Evolutionary conservation across 2,888 invertebrate species (phyloP).

Genomic region (Eupithecia centaureata): DNA sequence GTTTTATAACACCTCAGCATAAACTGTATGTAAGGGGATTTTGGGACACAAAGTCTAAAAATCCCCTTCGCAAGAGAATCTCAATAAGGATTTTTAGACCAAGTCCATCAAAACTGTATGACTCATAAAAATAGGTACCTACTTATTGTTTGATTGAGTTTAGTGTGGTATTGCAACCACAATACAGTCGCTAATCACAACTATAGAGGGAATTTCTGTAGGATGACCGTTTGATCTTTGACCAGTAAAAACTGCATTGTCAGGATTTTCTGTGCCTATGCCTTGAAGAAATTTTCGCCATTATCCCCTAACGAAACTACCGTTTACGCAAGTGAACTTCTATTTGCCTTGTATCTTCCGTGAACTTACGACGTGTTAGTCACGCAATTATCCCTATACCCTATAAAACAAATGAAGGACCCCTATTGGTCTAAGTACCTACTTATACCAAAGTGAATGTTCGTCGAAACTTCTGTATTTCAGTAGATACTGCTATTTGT

Average conservation of each 20-base stretch:
- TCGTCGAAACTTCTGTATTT: conserved; percentile 14
- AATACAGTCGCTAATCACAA: not conserved
- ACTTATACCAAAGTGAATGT: conserved; percentile 4
- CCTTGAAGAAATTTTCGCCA: not conserved
- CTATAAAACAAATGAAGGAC: not conserved
- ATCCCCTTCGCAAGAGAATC: too few species aligned
- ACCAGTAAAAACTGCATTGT: not conserved
- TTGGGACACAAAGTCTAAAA: too few species aligned
- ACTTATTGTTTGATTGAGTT: not conserved
- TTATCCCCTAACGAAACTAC: not conserved
- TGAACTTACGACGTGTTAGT: not conserved
- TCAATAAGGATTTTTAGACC: not conserved
- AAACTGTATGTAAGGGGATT: too few species aligned
- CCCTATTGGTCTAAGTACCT: not conserved
- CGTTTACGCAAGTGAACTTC: not conserved
- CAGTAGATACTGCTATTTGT: conserved; percentile 14
- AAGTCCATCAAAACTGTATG: conserved; percentile 28
- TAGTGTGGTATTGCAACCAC: conserved; percentile 8
- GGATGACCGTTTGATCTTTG: not conserved
- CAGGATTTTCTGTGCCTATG: not conserved
- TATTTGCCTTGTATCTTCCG: not conserved
- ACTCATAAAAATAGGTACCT: conserved; percentile 41
- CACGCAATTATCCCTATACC: not conserved
- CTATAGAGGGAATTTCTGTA: not conserved
- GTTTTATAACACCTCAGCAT: too few species aligned